phyloP scores from a whole-genome alignment of 37 sponge, comb jelly and placozoan species.

The Dysidea cf. avara region DNA sequence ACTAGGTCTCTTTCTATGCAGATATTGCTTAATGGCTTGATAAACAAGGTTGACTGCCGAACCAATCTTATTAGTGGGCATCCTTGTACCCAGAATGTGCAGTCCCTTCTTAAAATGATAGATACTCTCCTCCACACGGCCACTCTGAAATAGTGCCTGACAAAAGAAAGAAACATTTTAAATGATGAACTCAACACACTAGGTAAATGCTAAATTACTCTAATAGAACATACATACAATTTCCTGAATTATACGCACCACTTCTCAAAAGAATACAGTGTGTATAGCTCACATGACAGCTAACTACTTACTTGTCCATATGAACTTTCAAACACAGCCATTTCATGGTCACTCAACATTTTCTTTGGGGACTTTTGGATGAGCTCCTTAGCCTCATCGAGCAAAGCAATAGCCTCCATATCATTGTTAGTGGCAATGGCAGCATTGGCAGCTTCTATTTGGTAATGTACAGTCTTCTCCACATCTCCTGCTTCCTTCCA shows the following conservation, averaged over 20 bases:
- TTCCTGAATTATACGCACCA: not conserved
- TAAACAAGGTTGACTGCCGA: not conserved
- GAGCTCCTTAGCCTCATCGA: conserved; percentile 61
- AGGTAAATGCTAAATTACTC: not conserved
- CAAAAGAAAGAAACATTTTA: not conserved
- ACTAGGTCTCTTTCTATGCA: conserved; percentile 55
- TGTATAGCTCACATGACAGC: too few species aligned
- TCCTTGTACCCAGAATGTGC: conserved; percentile 26
- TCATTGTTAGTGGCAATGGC: conserved; percentile 64
- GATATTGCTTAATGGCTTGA: conserved; percentile 44
- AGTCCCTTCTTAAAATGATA: conserved; percentile 50
- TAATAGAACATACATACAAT: too few species aligned
- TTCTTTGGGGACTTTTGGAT: not conserved
- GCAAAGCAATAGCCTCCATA: conserved; percentile 74
- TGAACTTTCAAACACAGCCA: conserved; percentile 45
- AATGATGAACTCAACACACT: not conserved
- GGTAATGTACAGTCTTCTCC: conserved; percentile 58
- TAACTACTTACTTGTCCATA: conserved; percentile 68
- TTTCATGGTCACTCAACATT: conserved; percentile 19
- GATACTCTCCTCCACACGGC: conserved; percentile 57
- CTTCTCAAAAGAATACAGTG: not conserved
- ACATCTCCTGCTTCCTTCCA: conserved; percentile 74
- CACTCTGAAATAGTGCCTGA: conserved; percentile 69
- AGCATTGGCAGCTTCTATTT: conserved; percentile 73
- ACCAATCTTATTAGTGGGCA: conserved; percentile 19